phyloP scores from a whole-genome alignment of 2,113 vertebrate species.

The Cygnus buccinator region DNA sequence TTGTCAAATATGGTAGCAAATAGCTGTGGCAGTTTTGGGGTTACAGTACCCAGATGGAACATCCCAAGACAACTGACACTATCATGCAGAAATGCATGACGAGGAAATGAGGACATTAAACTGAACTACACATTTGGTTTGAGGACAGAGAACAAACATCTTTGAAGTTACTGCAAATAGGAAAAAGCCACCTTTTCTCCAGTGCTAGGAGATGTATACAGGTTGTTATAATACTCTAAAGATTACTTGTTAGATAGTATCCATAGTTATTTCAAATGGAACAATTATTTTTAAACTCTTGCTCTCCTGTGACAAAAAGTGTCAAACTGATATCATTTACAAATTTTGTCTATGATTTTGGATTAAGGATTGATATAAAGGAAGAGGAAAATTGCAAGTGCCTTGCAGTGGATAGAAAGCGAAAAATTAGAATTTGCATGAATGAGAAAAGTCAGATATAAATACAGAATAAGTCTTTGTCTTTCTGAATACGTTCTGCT shows the following conservation, averaged over 20 bases:
- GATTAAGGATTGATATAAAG: neutral
- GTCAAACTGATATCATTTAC: neutral
- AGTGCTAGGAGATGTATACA: neutral
- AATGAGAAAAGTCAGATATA: neutral
- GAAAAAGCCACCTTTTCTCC: neutral
- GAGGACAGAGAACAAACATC: neutral
- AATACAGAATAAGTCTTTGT: neutral
- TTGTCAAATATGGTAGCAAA: neutral
- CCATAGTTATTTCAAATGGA: neutral
- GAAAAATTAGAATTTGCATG: neutral
- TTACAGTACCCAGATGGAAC: neutral
- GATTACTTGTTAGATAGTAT: neutral
- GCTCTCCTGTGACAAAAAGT: neutral
- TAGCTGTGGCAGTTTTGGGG: neutral
- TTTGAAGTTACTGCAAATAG: neutral
- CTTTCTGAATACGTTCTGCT: slow-evolving; percentile 1
- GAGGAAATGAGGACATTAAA: neutral
- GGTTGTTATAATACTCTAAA: neutral
- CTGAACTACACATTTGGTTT: neutral
- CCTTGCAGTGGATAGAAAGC: neutral
- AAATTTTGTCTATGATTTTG: neutral
- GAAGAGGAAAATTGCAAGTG: neutral
- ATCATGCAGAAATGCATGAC: neutral
- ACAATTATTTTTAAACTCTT: neutral
- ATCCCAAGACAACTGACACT: neutral